Percentiles rank a stretch among this genome's conserved stretches.
phyloP scores from a whole-genome alignment of 2,113 vertebrate genomes.

The Centropus unirufus region DNA sequence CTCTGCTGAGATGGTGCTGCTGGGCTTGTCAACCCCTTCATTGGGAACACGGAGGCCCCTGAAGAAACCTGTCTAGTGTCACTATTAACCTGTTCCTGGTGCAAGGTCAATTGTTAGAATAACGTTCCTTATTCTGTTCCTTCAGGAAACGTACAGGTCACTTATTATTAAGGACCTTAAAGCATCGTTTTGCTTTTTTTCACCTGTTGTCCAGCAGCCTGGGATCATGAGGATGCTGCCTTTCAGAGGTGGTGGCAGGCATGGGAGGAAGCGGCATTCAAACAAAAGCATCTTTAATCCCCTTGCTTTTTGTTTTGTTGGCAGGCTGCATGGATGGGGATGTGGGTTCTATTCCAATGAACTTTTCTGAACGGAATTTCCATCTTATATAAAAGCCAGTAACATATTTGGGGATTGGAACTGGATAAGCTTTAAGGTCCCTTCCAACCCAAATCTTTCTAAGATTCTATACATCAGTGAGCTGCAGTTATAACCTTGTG shows the following conservation, averaged over 20 bases:
- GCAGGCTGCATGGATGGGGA: background rate
- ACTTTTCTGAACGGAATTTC: background rate
- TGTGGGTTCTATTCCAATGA: background rate
- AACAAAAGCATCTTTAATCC: background rate
- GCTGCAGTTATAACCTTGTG: accelerated
- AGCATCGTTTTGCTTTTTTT: background rate
- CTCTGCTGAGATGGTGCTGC: background rate
- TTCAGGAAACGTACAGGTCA: background rate
- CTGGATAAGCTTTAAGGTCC: no score
- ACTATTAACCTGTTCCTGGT: background rate
- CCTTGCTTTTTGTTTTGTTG: background rate
- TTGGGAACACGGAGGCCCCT: accelerated
- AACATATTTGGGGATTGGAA: no score
- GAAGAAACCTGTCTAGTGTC: background rate
- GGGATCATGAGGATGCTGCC: accelerated
- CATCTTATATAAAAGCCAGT: background rate
- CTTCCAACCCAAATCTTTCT: no score
- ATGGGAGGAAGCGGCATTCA: background rate
- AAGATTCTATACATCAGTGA: background rate
- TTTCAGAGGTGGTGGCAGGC: background rate
- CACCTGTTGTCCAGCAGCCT: background rate
- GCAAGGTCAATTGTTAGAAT: no score
- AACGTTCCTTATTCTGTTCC: background rate
- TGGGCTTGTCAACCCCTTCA: background rate
- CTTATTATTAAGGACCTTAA: background rate